phyloP scores from a whole-genome alignment of 64 coral and sea anemone species.

The Stichodactyla mertensii region DNA sequence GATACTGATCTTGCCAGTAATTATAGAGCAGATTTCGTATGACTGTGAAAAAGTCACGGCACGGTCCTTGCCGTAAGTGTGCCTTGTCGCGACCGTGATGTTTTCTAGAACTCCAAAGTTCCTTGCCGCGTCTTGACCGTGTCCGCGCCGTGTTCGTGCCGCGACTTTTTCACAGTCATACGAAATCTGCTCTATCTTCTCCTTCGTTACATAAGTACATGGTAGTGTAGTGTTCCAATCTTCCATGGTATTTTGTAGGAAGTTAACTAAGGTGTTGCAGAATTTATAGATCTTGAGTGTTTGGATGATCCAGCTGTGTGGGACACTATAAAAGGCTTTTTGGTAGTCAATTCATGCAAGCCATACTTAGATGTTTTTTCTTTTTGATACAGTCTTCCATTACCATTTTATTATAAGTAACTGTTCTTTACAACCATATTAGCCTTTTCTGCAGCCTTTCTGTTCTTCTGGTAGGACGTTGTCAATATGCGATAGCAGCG shows the following conservation, averaged over 20 bases:
- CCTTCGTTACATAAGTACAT: not conserved
- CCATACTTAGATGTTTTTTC: not conserved
- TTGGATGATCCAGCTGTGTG: constrained; percentile 16
- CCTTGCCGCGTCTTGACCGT: too few relatives aligned
- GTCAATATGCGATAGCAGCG: not conserved
- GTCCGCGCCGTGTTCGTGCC: too few relatives aligned
- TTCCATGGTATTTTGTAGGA: constrained; percentile 1
- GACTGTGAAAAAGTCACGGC: too few relatives aligned
- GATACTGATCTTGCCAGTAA: not conserved
- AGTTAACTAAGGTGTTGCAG: not conserved
- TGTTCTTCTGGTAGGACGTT: constrained; percentile 26
- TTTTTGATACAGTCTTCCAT: too few relatives aligned
- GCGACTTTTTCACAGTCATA: too few relatives aligned
- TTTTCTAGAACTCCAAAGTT: too few relatives aligned
- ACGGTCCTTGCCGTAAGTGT: too few relatives aligned
- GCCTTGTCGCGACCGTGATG: too few relatives aligned
- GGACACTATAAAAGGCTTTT: constrained; percentile 22
- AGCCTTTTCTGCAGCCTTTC: constrained; percentile 21
- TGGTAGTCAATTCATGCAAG: constrained; percentile 27
- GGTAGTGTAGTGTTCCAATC: constrained; percentile 37
- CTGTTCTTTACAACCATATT: constrained; percentile 11
- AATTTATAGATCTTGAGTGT: constrained; percentile 13
- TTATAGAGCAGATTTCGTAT: too few relatives aligned
- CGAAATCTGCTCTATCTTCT: too few relatives aligned
- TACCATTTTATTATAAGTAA: constrained; percentile 32